Evolutionary conservation across 2,113 vertebrate genomes (phyloP).

Genomic region (Sorex fumeus): DNA sequence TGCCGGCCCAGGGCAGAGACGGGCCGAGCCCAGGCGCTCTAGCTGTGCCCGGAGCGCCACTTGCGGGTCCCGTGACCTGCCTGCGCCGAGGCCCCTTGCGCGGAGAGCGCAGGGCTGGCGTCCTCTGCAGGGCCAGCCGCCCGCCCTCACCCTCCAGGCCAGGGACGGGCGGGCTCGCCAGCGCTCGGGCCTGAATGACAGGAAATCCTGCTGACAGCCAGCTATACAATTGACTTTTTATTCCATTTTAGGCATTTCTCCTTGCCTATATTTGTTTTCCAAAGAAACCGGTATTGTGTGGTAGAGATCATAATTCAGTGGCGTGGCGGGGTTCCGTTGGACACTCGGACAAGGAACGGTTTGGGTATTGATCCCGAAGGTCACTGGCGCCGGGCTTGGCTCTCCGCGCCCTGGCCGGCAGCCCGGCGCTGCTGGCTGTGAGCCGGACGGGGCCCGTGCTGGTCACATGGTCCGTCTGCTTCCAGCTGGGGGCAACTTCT

Average conservation of each 20-base stretch:
- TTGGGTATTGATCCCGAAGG: slow-evolving; percentile 1
- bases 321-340: background rate
- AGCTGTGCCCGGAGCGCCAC: background rate
- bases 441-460: too few relatives aligned
- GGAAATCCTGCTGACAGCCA: slow-evolving; percentile 74
- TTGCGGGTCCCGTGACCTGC: background rate
- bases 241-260: slow-evolving; percentile 84
- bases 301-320: slow-evolving; percentile 26
- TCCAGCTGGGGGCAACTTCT: slow-evolving; percentile 69
- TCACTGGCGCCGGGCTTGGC: background rate
- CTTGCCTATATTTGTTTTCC: slow-evolving; percentile 46
- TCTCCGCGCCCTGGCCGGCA: slow-evolving; percentile 34
- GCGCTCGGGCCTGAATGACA: slow-evolving; percentile 62
- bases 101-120: too few relatives aligned
- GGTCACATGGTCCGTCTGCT: slow-evolving; percentile 34
- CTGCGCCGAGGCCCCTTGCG: background rate
- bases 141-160: fast-evolving
- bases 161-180: slow-evolving; percentile 76
- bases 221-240: slow-evolving; percentile 82
- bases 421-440: background rate
- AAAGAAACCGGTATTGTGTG: slow-evolving; percentile 64
- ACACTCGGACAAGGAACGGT: background rate
- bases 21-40: background rate
- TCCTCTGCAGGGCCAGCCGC: slow-evolving; percentile 64
- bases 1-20: too few relatives aligned